These are phyloP conservation scores for Bombus confusus DNA, from an alignment of 1,140 invertebrate genomes.

Conservation along the genomic window DNA sequence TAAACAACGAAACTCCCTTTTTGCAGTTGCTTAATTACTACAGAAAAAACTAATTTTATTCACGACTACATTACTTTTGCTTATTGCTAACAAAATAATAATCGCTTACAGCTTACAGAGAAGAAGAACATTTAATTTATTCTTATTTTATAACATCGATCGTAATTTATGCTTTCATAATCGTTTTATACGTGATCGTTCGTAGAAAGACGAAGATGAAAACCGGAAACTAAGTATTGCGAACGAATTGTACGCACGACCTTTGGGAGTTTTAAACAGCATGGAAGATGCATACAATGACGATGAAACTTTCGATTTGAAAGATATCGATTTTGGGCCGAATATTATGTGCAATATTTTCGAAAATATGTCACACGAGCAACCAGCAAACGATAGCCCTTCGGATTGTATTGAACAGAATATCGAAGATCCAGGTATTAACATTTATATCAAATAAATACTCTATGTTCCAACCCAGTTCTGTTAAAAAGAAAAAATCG, in stretches of 20 bases:
- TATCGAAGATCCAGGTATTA: background rate
- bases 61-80: too few species aligned
- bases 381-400: background rate
- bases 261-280: background rate
- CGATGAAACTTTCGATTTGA: background rate
- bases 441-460: background rate
- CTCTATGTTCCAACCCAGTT: too few species aligned
- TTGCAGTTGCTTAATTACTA: too few species aligned
- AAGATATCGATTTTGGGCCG: slow-evolving; percentile 13
- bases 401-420: background rate
- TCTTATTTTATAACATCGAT: background rate
- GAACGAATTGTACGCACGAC: background rate
- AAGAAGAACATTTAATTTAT: too few species aligned
- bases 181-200: background rate
- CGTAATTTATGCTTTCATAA: background rate
- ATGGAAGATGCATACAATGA: background rate
- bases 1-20: too few species aligned
- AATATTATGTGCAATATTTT: background rate
- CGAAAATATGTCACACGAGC: background rate
- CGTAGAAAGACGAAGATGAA: background rate
- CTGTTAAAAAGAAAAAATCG: too few species aligned
- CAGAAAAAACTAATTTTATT: too few species aligned
- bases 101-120: too few species aligned
- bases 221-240: slow-evolving; percentile 19
- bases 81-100: too few species aligned